Evolutionary conservation across 2,888 invertebrate genomes (phyloP).

Genomic region (Callyntrura guangdongensis): DNA sequence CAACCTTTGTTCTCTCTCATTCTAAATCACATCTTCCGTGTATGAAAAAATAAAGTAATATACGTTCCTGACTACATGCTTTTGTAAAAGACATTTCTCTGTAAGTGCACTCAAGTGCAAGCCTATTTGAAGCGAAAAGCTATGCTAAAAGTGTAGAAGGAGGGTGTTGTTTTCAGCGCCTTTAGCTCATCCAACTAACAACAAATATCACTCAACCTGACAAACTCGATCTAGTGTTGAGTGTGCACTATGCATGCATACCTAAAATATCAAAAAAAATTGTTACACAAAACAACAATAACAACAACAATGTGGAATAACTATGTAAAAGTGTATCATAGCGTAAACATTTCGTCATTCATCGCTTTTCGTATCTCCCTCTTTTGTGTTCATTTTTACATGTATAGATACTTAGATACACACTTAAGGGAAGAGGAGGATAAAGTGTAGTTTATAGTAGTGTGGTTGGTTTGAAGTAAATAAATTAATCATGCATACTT

Average conservation of each 20-base stretch:
- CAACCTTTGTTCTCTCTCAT: not conserved
- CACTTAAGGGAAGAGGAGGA: not conserved
- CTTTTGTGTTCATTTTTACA: not conserved
- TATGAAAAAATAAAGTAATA: not conserved
- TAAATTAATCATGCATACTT: slow-evolving; percentile 67
- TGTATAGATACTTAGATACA: not conserved
- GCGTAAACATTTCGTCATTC: slow-evolving; percentile 29
- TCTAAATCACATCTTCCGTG: slow-evolving; percentile 12
- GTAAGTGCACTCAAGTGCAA: slow-evolving; percentile 53
- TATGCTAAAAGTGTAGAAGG: slow-evolving; percentile 58
- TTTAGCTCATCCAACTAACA: slow-evolving; percentile 72
- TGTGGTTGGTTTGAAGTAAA: slow-evolving; percentile 50
- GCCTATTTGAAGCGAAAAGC: slow-evolving; percentile 52
- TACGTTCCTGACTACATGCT: not conserved
- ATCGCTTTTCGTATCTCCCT: not conserved
- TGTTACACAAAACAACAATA: slow-evolving; percentile 52
- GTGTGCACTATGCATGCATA: not conserved
- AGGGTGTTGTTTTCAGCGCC: slow-evolving; percentile 84
- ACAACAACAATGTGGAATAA: slow-evolving; percentile 35
- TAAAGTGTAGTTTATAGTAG: slow-evolving; percentile 20
- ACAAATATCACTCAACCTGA: slow-evolving; percentile 76
- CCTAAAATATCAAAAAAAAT: slow-evolving; percentile 43
- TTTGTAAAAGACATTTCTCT: slow-evolving; percentile 51
- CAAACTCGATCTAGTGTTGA: slow-evolving; percentile 65
- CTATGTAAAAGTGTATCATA: slow-evolving; percentile 48